Conservation (phyloP, 2,113 vertebrate species). For the Hippocampus mohnikei region DNA sequence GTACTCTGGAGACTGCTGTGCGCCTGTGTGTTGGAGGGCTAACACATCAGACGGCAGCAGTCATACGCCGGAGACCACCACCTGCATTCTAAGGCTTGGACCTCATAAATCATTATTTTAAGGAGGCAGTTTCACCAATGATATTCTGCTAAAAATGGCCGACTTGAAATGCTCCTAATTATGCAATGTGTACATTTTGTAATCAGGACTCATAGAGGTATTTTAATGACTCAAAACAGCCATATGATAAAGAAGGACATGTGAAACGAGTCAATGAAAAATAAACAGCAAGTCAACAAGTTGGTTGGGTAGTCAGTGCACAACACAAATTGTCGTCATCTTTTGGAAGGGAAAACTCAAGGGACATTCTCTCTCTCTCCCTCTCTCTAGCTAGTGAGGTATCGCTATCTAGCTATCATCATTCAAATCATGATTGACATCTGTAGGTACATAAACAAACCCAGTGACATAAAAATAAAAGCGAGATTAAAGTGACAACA, state of each 20-base stretch:
- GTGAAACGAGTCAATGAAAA: too few species aligned
- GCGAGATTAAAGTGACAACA: slow-evolving; percentile 19
- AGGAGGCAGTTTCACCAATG: neutral
- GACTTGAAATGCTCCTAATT: too few species aligned
- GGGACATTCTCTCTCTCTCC: too few species aligned
- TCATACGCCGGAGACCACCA: slow-evolving; percentile 4
- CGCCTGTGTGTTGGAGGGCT: slow-evolving; percentile 5
- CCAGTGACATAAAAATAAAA: slow-evolving; percentile 7
- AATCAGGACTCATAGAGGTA: neutral
- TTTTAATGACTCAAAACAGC: too few species aligned
- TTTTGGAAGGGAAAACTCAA: too few species aligned
- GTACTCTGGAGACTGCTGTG: slow-evolving; percentile 25
- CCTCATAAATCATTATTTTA: neutral
- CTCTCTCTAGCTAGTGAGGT: too few species aligned
- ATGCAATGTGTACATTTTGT: neutral
- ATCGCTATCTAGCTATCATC: neutral
- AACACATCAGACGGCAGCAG: slow-evolving; percentile 10
- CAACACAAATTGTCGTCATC: too few species aligned
- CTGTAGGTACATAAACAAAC: neutral
- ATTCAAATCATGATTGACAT: neutral
- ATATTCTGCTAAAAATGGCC: neutral
- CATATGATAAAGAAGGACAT: too few species aligned
- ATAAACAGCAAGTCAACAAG: too few species aligned
- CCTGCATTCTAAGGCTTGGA: neutral
- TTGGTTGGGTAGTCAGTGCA: too few species aligned